Conservation (phyloP, 2,888 invertebrate genomes). For the Busseola fusca region DNA sequence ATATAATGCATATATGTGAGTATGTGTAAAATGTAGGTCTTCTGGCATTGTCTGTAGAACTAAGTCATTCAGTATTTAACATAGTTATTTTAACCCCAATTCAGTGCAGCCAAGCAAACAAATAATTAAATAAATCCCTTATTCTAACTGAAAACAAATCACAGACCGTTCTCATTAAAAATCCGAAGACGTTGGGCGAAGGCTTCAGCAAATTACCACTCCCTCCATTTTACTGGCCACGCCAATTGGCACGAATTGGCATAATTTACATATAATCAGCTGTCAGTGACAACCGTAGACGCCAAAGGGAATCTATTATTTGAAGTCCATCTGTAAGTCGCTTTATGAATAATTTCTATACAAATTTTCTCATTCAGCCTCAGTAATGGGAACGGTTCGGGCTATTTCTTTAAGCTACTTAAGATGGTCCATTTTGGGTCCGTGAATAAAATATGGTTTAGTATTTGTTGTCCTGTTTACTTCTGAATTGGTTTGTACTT, state of each 20-base stretch:
- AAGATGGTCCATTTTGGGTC: conserved; percentile 56
- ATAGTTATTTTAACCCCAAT: background rate
- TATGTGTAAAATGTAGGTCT: background rate
- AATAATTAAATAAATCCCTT: conserved; percentile 29
- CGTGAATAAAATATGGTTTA: conserved; percentile 59
- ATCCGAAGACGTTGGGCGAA: conserved; percentile 54
- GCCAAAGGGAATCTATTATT: conserved; percentile 69
- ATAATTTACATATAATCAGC: conserved; percentile 71
- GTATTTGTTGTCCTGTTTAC: conserved; percentile 49
- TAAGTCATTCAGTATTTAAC: background rate
- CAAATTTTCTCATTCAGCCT: conserved; percentile 62
- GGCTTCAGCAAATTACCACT: conserved; percentile 58
- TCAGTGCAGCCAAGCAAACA: conserved; percentile 14
- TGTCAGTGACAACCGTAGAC: conserved; percentile 65
- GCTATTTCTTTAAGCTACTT: conserved; percentile 60
- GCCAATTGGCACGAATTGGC: conserved; percentile 67
- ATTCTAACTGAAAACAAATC: conserved; percentile 57
- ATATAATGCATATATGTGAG: too few relatives aligned
- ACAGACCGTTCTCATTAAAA: conserved; percentile 58
- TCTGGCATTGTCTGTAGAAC: background rate
- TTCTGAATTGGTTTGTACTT: conserved; percentile 43
- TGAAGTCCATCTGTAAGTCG: conserved; percentile 66
- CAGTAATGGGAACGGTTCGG: conserved; percentile 51
- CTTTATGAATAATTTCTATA: conserved; percentile 66
- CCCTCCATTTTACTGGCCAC: conserved; percentile 57